These are phyloP conservation scores for Dorcus parallelipipedus DNA, from an alignment of 2,888 invertebrate species.

Conservation along the genomic window DNA sequence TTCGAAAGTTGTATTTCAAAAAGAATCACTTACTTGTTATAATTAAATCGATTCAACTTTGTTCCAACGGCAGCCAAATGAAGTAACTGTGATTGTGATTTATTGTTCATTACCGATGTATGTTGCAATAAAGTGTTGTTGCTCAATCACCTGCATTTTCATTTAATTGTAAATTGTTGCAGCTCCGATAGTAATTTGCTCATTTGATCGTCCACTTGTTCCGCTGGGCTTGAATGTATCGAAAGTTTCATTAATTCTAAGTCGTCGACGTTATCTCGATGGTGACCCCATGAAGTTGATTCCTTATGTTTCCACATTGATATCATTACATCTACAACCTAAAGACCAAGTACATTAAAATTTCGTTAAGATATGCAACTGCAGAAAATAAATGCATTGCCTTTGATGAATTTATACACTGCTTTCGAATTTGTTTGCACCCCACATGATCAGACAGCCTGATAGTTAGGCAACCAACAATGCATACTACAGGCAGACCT, in stretches of 20 bases:
- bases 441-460: no score
- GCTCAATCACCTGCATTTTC: conserved; percentile 1
- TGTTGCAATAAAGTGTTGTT: conserved; percentile 3
- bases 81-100: conserved; percentile 6
- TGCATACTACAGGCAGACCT: no score
- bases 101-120: neutral
- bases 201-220: conserved; percentile 41
- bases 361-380: no score
- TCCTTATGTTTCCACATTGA: conserved; percentile 28
- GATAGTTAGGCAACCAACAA: no score
- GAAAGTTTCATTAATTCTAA: conserved; percentile 40
- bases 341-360: conserved; percentile 10
- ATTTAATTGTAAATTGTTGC: conserved; percentile 39
- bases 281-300: conserved; percentile 21
- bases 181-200: conserved; percentile 39
- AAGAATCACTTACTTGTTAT: no score
- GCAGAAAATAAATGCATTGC: no score
- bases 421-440: no score
- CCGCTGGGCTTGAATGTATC: conserved; percentile 33
- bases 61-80: conserved; percentile 1
- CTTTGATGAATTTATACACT: no score
- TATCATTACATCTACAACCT: conserved; percentile 37
- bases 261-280: conserved; percentile 21
- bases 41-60: no score
- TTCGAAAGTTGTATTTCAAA: no score